Percentiles rank a stretch among this genome's conserved stretches.
Evolutionary conservation across 2,113 vertebrate genomes (phyloP).

Genomic region (Aleadryas rufinucha): DNA sequence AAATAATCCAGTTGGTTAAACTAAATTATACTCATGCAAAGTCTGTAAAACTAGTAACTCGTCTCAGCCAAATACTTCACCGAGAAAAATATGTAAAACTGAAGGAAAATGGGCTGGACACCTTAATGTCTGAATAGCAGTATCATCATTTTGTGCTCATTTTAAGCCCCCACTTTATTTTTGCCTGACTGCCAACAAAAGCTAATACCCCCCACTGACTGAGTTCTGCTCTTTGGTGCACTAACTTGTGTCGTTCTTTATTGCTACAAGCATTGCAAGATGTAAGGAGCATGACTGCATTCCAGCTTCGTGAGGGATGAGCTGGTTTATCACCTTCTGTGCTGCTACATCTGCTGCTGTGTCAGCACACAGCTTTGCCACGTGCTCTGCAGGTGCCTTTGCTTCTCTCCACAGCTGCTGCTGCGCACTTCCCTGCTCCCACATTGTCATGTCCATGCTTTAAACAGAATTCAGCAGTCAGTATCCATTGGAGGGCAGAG

Average conservation of each 20-base stretch:
- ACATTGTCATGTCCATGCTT: background rate
- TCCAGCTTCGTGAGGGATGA: background rate
- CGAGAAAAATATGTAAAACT: background rate
- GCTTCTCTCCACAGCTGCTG: background rate
- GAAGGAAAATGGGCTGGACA: background rate
- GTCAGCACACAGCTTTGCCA: background rate
- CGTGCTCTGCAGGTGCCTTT: background rate
- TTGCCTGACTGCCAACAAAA: background rate
- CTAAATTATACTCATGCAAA: background rate
- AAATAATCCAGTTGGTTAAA: background rate
- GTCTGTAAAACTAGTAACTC: background rate
- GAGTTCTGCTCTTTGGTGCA: background rate
- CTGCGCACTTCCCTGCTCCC: background rate
- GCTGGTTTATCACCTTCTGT: background rate
- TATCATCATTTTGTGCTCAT: background rate
- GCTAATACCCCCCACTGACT: background rate
- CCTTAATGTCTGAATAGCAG: background rate
- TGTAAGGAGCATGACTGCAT: background rate
- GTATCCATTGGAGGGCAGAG: background rate
- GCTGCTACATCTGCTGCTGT: background rate
- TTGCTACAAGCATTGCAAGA: background rate
- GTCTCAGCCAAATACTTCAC: background rate
- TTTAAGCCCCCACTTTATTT: background rate
- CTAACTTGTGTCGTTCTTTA: background rate
- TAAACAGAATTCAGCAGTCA: background rate